These are phyloP conservation scores for Crypturellus undulatus DNA, from an alignment of 2,113 vertebrate genomes.

Conservation along the genomic window DNA sequence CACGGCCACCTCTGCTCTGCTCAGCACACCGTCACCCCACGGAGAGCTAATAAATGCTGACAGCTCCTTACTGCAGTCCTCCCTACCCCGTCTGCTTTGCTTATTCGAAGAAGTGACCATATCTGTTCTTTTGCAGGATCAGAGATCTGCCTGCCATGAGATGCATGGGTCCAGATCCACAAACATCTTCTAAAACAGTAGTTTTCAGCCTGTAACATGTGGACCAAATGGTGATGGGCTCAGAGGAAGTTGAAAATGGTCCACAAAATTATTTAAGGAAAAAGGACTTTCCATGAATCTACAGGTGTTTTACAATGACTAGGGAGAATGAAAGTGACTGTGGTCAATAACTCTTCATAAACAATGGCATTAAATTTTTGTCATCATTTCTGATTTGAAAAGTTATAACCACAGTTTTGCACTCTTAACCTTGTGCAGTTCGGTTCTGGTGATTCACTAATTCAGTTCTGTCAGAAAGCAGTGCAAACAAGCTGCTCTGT, in stretches of 20 bases:
- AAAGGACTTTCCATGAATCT: not conserved
- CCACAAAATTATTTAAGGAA: not conserved
- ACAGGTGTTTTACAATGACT: not conserved
- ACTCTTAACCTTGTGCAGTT: not conserved
- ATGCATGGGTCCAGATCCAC: not conserved
- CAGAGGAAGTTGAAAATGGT: not conserved
- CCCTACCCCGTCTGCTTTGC: not conserved
- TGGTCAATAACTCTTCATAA: not conserved
- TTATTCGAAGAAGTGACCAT: not conserved
- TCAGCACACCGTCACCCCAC: not conserved
- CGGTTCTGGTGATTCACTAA: not conserved
- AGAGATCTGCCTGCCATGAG: not conserved
- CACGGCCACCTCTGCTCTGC: accelerated
- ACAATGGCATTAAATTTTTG: not conserved
- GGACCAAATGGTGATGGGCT: not conserved
- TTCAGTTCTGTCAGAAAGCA: not conserved
- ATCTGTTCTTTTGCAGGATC: not conserved
- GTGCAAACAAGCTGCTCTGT: not conserved
- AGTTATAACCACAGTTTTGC: not conserved
- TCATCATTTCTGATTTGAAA: not conserved
- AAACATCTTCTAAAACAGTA: not conserved
- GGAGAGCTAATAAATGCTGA: not conserved
- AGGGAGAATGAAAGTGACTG: not conserved
- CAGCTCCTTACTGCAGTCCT: accelerated
- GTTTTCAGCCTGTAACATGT: not conserved